A percentile compares a stretch with the other conserved stretches of the same genome.
These are phyloP conservation scores for Eospalax fontanierii DNA, from an alignment of 2,797 vertebrate genomes.

Conservation along the genomic window DNA sequence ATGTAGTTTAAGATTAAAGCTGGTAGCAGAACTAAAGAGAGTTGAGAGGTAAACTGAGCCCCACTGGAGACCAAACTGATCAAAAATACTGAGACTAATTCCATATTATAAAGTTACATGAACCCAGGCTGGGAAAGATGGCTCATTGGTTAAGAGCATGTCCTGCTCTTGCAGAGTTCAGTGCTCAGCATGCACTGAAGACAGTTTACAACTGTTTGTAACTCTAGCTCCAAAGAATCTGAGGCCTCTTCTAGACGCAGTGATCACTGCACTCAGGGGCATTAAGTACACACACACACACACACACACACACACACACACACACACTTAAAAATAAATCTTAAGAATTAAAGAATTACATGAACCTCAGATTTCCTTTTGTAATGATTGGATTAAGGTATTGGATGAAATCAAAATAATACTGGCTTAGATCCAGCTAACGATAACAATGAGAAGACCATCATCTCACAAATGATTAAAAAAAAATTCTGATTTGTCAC, in stretches of 20 bases:
- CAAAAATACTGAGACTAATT: background rate
- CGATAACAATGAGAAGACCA: background rate
- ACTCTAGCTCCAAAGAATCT: background rate
- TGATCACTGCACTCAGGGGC: background rate
- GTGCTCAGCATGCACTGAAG: background rate
- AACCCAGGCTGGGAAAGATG: background rate
- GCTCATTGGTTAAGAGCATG: background rate
- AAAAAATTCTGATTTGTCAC: conserved; percentile 65
- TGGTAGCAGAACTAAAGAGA: background rate
- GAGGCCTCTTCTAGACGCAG: background rate
- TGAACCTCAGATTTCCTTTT: background rate
- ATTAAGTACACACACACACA: background rate
- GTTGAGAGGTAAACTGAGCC: background rate
- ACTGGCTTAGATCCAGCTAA: background rate
- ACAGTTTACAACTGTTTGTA: background rate
- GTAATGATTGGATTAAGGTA: conserved; percentile 6
- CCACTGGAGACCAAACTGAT: background rate
- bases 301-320: background rate
- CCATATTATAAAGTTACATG: background rate
- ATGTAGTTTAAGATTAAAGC: background rate
- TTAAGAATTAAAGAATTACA: background rate
- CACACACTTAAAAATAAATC: background rate
- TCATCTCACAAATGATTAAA: conserved; percentile 1
- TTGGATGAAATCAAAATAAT: conserved; percentile 18
- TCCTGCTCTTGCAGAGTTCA: background rate